phyloP scores from a whole-genome alignment of 2,113 vertebrate genomes.

The Cyprinodon tularosa region DNA sequence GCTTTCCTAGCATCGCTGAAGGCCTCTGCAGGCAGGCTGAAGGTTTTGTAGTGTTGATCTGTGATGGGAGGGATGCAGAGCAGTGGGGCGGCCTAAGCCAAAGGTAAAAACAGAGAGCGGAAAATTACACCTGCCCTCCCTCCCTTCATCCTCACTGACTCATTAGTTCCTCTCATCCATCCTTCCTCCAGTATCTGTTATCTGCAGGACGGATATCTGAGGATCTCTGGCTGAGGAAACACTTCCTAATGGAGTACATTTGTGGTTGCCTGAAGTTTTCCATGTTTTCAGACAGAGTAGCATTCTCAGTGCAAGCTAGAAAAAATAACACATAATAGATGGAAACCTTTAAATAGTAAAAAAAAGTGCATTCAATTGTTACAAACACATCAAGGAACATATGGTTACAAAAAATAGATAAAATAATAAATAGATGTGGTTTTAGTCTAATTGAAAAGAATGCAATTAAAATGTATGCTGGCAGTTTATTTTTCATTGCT shows the following conservation, averaged over 20 bases:
- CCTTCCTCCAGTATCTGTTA: constrained; percentile 1
- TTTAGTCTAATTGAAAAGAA: background rate
- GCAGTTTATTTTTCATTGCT: background rate
- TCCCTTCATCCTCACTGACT: constrained; percentile 24
- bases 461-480: too few species aligned
- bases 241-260: background rate
- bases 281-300: background rate
- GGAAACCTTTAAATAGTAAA: too few species aligned
- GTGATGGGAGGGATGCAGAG: constrained; percentile 51
- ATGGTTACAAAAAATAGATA: background rate
- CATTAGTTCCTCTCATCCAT: constrained; percentile 26
- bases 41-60: constrained; percentile 29
- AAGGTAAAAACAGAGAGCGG: constrained; percentile 17
- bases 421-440: background rate
- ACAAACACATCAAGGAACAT: background rate
- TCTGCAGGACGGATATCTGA: background rate
- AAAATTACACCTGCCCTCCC: constrained; percentile 9
- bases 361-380: too few species aligned
- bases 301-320: constrained; percentile 2
- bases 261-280: constrained; percentile 24
- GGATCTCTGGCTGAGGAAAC: background rate
- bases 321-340: background rate
- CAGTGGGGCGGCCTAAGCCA: constrained; percentile 56
- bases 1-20: constrained; percentile 60
- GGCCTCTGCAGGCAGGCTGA: constrained; percentile 42